Evolutionary conservation across 2,888 invertebrate species (phyloP).

Genomic region (Lacanobia oleracea): DNA sequence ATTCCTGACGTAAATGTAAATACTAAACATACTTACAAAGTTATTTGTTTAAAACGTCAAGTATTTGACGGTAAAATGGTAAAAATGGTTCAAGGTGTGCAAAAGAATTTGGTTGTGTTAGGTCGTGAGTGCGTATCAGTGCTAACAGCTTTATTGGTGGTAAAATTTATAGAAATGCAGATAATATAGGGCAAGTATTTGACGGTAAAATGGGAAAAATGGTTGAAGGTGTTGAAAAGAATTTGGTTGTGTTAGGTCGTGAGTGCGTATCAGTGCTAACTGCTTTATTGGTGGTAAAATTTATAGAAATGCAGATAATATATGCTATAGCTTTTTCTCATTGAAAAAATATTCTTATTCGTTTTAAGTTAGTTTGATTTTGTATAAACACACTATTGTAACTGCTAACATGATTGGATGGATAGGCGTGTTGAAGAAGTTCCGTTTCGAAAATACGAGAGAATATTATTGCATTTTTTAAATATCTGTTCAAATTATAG

Average conservation of each 20-base stretch:
- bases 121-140: constrained; percentile 8
- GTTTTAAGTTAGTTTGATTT: too few relatives aligned
- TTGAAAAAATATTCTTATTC: too few relatives aligned
- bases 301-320: too few relatives aligned
- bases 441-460: too few relatives aligned
- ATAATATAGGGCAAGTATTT: constrained; percentile 9
- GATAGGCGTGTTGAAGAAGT: too few relatives aligned
- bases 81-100: constrained; percentile 29
- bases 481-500: too few relatives aligned
- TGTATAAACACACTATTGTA: too few relatives aligned
- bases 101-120: constrained; percentile 34
- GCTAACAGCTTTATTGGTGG: background rate
- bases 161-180: too few relatives aligned
- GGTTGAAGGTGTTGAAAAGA: constrained; percentile 26
- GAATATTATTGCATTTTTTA: too few relatives aligned
- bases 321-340: too few relatives aligned
- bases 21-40: constrained; percentile 31
- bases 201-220: constrained; percentile 11
- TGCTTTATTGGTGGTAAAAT: background rate
- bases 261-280: background rate
- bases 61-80: constrained; percentile 4
- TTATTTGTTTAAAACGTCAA: constrained; percentile 15
- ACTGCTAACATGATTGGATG: too few relatives aligned
- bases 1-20: constrained; percentile 57
- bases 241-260: constrained; percentile 38